phyloP scores from a whole-genome alignment of 2,113 vertebrate species.

The Petrocephalus zakoni region DNA sequence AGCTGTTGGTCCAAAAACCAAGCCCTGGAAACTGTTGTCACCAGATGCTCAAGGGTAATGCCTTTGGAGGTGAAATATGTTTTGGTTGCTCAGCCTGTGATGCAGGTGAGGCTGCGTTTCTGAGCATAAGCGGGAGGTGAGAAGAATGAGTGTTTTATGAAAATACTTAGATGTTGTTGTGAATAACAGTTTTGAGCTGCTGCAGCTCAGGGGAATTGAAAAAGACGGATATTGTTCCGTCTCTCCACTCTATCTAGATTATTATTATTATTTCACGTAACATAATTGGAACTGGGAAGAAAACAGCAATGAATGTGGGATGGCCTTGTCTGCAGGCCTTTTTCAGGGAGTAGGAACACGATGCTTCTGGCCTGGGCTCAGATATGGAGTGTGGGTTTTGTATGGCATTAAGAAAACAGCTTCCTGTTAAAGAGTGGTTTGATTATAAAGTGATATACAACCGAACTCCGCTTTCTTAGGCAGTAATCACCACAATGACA shows the following conservation, averaged over 20 bases:
- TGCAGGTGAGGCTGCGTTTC: not conserved
- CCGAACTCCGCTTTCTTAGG: conserved; percentile 6
- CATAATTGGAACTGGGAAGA: conserved; percentile 1
- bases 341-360: not conserved
- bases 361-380: not conserved
- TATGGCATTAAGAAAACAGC: not conserved
- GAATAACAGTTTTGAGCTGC: not conserved
- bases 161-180: not conserved
- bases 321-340: not conserved
- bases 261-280: not conserved
- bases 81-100: not conserved
- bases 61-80: not conserved
- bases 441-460: conserved; percentile 15
- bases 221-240: conserved; percentile 3
- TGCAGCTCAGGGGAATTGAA: not conserved
- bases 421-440: not conserved
- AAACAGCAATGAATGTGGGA: not conserved
- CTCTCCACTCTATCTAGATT: not conserved
- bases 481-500: not conserved
- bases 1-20: not conserved
- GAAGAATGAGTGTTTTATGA: not conserved
- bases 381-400: not conserved
- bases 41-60: not conserved
- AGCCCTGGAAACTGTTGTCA: not conserved
- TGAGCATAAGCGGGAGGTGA: not conserved